These are phyloP conservation scores for Resseliella maxima DNA, from an alignment of 2,888 invertebrate genomes.

Conservation along the genomic window DNA sequence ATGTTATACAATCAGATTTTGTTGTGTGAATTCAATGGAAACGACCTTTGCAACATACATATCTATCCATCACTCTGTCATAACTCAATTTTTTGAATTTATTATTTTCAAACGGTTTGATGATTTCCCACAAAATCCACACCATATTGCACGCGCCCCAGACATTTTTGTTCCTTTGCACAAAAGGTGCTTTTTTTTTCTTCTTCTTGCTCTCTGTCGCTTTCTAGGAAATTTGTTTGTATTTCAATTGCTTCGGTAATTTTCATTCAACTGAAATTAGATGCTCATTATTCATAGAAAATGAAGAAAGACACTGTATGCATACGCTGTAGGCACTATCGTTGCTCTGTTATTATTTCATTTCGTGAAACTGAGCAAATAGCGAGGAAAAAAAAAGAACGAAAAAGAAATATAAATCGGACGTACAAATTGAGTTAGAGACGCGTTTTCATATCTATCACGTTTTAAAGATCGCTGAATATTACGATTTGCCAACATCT, in stretches of 20 bases:
- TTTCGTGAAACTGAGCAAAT: neutral
- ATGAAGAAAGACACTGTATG: too few relatives aligned
- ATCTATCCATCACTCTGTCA: too few relatives aligned
- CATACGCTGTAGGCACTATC: neutral
- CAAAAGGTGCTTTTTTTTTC: too few relatives aligned
- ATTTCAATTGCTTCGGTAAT: slow-evolving; percentile 11
- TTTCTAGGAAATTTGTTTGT: neutral
- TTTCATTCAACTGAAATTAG: slow-evolving; percentile 8
- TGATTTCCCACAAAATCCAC: neutral
- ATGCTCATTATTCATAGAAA: slow-evolving; percentile 1
- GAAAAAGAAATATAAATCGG: neutral
- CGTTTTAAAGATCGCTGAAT: neutral
- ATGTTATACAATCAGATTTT: neutral
- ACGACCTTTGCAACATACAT: neutral
- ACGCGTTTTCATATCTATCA: neutral
- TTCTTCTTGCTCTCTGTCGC: neutral
- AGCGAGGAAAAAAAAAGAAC: neutral
- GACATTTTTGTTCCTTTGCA: neutral
- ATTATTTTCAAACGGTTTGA: neutral
- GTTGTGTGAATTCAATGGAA: neutral
- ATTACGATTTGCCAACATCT: neutral
- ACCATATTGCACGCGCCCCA: neutral
- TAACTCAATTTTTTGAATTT: too few relatives aligned
- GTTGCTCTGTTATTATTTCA: slow-evolving; percentile 11
- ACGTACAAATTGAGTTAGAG: neutral